Base-by-base conservation (phyloP, 2,113 vertebrate genomes). In the Crotalus helleri region DNA sequence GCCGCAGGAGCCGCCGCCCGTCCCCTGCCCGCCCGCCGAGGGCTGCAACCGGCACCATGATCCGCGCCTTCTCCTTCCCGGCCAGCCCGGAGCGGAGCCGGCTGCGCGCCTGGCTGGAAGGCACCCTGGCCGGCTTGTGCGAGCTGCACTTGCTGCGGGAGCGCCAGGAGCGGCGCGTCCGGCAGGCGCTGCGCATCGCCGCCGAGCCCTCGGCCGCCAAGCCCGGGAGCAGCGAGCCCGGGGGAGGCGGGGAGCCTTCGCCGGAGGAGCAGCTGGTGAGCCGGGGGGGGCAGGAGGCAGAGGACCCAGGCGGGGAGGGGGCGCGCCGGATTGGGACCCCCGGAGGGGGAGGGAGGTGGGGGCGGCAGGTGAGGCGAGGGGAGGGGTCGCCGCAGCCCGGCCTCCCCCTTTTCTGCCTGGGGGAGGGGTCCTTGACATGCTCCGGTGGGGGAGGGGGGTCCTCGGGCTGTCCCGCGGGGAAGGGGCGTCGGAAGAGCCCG, bases 41-140 rank as follows among this genome's bases (percentile, higher is more conserved):
- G 93, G 95, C 59, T 81, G 74, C 17, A 93, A 94, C 59, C 15
- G 69, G 96, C 58, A 95, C 91, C 96, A 97, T 97, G 97, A 97
- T 97, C 95, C 96, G 97, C 95, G 96, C 97, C 93, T 96, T 97
- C 94, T 97, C 97, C 86, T 97, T 97, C 97, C 97, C 96, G 93
- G 96, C 95, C 87, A 97, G 96, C 96, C 97, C 97, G 93, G 97
- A 97, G 90, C 96, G 97, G 96, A 95, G 97, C 92, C 94, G 97
- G 93, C 95, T 97, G 90, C 95, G 97, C 74, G 96, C 96, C 93
- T 96, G 97, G 96, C 93, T 97, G 92, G 96, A 97, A 92, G 97
- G 97, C 86, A 97, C 97, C 96, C 92, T 97, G 96, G 97, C 97
- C 93, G 97, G 97, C 85, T 95, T 97, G 89, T 97, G 97, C 94